These are phyloP conservation scores for Muscidifurax raptorellus DNA, from an alignment of 1,140 invertebrate species.

Conservation along the genomic window DNA sequence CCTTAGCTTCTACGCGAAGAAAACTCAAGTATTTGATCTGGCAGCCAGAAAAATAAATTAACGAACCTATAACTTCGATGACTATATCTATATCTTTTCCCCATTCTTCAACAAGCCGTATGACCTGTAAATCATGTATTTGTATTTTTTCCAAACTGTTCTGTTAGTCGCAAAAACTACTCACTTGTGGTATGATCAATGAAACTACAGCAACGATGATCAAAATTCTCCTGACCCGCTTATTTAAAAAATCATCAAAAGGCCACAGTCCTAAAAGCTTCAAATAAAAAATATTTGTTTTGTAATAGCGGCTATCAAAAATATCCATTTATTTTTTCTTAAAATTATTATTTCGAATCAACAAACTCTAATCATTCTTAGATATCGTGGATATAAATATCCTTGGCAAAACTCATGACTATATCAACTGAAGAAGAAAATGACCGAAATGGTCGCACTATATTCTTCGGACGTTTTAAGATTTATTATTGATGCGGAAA, in stretches of 20 bases:
- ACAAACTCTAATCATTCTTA: neutral
- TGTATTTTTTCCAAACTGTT: neutral
- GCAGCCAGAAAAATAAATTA: neutral
- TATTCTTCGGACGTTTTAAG: neutral
- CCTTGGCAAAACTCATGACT: neutral
- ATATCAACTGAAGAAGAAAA: neutral
- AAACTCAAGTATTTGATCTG: constrained; percentile 26
- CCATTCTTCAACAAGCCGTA: constrained; percentile 22
- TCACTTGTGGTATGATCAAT: neutral
- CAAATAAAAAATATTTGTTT: neutral
- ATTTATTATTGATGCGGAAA: neutral
- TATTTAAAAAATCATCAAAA: neutral
- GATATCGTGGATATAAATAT: neutral
- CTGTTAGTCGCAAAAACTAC: neutral
- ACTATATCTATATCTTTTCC: constrained; percentile 3
- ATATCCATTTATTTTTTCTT: neutral
- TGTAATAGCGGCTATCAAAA: neutral
- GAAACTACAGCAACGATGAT: neutral
- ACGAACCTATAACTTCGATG: constrained; percentile 1
- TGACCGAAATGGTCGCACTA: neutral
- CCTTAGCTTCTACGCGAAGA: constrained; percentile 5
- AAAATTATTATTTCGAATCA: neutral
- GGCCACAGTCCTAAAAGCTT: neutral
- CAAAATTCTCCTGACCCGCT: neutral
- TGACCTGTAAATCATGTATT: neutral